Percentiles rank a stretch among this genome's conserved stretches.
Conservation (phyloP, 2,888 invertebrate species). For the Cinara cedri region DNA sequence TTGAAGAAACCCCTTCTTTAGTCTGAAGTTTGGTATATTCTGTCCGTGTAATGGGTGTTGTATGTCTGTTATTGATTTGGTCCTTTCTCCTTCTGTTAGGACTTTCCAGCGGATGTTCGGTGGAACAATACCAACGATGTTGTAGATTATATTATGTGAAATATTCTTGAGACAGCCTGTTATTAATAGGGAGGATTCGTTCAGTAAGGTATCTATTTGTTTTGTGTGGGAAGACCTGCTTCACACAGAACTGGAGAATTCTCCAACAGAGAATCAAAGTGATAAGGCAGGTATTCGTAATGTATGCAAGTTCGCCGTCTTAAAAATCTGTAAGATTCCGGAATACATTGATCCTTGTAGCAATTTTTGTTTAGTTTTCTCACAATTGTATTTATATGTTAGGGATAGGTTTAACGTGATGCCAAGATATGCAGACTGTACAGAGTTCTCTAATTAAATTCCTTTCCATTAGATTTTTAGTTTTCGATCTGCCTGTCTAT, state of each 20-base stretch:
- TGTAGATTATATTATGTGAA: not conserved
- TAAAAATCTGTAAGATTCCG: too few species aligned
- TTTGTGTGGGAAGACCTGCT: not conserved
- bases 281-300: not conserved
- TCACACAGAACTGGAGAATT: constrained; percentile 1
- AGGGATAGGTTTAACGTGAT: not conserved
- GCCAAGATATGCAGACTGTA: not conserved
- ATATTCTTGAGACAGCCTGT: not conserved
- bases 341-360: not conserved
- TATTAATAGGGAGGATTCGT: too few species aligned
- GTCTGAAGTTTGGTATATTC: not conserved
- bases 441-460: not conserved
- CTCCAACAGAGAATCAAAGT: not conserved
- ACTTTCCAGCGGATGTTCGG: too few species aligned
- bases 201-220: not conserved
- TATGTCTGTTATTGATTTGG: not conserved
- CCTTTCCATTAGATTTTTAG: not conserved
- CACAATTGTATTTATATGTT: not conserved
- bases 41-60: not conserved
- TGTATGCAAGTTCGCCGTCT: not conserved
- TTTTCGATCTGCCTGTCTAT: not conserved
- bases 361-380: not conserved
- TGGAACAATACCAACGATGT: not conserved
- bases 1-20: not conserved
- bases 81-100: not conserved